Evolutionary conservation across 2,888 invertebrate species (phyloP), one percentile per base, ranked within the genome.

Genomic region (Platycnemis pennipes): DNA sequence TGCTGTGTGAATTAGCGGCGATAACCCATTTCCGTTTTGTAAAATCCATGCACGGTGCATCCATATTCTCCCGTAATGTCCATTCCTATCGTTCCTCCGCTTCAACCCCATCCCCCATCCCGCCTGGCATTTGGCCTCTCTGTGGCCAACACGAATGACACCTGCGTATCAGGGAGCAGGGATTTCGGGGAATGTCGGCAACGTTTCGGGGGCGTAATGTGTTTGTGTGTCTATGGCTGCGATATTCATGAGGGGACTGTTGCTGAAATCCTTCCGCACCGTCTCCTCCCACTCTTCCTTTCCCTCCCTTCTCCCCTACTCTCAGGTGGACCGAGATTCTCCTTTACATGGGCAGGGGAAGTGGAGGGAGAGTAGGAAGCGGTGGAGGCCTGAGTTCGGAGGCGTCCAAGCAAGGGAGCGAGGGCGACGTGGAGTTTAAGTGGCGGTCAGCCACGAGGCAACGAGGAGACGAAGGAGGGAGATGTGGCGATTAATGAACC

Each of bases 181-280:
- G 37, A 11, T 37, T 77, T 16, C 13, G 49, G 11, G 11, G 37
- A 77, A 13, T 37, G 77, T 11, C 77, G 77, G 77, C 13, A 77
- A 13, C 77, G 77, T 37, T 77, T 77, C 77, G 77, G 31, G 37
- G 77, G 37, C 16, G 37, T 77, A n/a, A n/a, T n/a, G n/a, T n/a
- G n/a, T n/a, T n/a, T n/a, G n/a, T n/a, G n/a, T n/a, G n/a, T n/a
- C n/a, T n/a, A 16, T 8, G 31, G 31, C 37, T 77, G 77, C 31
- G 77, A 77, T 37, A 77, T 77, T 77, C 77, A 77, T 77, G 77
- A 77, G 77, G 77, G 31, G 77, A 77, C 37, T 63, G 7, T n/a
- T n/a, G 77, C 31, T 13, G 77, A 77, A 77, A 77, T 77, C 77
- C 77, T 63, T 5, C 63, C 63, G 8, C 26, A 8, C n/a, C 77